Percentiles rank a stretch among this genome's conserved stretches.
These are phyloP conservation scores for Lycodopsis pacificus DNA, from an alignment of 2,797 vertebrate genomes.

Conservation along the genomic window DNA sequence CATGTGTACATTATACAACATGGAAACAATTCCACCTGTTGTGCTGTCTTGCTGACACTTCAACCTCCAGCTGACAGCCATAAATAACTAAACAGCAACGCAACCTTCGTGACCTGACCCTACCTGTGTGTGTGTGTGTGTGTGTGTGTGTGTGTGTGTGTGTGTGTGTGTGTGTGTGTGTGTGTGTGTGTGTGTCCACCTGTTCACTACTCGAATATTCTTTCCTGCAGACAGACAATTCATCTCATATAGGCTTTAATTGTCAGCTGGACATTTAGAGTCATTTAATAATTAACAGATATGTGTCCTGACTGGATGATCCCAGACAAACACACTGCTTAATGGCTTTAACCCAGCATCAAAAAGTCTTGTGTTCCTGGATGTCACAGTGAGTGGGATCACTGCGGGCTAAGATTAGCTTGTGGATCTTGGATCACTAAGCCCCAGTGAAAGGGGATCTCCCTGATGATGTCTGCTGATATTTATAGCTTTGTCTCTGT, in stretches of 20 bases:
- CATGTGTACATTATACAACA: slow-evolving; percentile 24
- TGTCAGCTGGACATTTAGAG: background rate
- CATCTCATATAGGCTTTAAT: background rate
- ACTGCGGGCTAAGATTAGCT: slow-evolving; percentile 50
- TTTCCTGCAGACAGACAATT: background rate
- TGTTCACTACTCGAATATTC: slow-evolving; percentile 27
- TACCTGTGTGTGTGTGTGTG: slow-evolving; percentile 28
- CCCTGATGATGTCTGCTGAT: slow-evolving; percentile 52
- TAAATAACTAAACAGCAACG: slow-evolving; percentile 45
- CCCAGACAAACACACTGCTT: slow-evolving; percentile 4
- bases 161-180: background rate
- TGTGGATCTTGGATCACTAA: slow-evolving; percentile 54
- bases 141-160: background rate
- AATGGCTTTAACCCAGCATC: slow-evolving; percentile 11
- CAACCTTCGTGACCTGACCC: background rate
- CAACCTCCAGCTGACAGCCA: slow-evolving; percentile 53
- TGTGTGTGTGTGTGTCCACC: slow-evolving; percentile 9
- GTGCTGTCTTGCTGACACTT: slow-evolving; percentile 21
- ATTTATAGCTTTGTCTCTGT: slow-evolving; percentile 54
- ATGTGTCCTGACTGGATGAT: background rate
- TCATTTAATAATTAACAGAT: background rate
- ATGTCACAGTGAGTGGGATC: slow-evolving; percentile 23
- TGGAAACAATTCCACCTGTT: slow-evolving; percentile 67
- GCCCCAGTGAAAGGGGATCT: slow-evolving; percentile 69
- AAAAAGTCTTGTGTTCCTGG: slow-evolving; percentile 9